Evolutionary conservation across 2,113 vertebrate genomes (phyloP), one percentile per base, ranked within the genome.

Genomic region (zebrafish (Danio rerio)): DNA sequence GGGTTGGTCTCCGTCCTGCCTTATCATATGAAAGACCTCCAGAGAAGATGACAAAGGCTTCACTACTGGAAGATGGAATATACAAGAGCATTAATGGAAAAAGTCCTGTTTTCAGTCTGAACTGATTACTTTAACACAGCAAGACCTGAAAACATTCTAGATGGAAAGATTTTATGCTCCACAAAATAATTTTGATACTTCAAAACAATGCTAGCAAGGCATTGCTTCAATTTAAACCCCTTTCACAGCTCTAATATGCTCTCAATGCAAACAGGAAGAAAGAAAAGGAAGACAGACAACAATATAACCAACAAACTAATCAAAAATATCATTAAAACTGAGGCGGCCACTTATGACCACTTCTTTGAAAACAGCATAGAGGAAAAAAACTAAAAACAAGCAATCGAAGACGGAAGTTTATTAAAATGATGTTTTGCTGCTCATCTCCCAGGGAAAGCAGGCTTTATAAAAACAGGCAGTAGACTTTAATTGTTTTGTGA

Each of bases 11-110:
- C 88, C 96, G 93, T 81, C 96, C 96, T 15, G 96, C 94, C 86
- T 99, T 99, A 91, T 99, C 98, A 73, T 98, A 99, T 1, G 97
- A 97, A 78, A 99, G 84, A 59, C 98, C 98, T 52, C 98, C 98
- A 81, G 97, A 99, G 93, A 99, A 99, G 90, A 99, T 93, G 81
- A 98, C 93, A 87, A 99, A 99, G 63, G 98, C 96, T 76, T 99
- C 98, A 74, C 97, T 99, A 88, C 87, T 83, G 16, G 3, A 58
- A 65, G 16, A 77, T 6, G 9, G 45, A 83, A 53, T 73, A 82
- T 18, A 56, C 53, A 4, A 13, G 0, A 76, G 20, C 77, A 5
- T 56, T 18, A 59, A 45, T 58, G 4, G 11, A 73, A 55, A 56
- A 43, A 31, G 31, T 31, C 71, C 40, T 18, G 6, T n/a, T 45